Evolutionary conservation across 2,797 vertebrate species (phyloP), one percentile per base, ranked within the genome.

Genomic region (Gadopsis bispinosus): DNA sequence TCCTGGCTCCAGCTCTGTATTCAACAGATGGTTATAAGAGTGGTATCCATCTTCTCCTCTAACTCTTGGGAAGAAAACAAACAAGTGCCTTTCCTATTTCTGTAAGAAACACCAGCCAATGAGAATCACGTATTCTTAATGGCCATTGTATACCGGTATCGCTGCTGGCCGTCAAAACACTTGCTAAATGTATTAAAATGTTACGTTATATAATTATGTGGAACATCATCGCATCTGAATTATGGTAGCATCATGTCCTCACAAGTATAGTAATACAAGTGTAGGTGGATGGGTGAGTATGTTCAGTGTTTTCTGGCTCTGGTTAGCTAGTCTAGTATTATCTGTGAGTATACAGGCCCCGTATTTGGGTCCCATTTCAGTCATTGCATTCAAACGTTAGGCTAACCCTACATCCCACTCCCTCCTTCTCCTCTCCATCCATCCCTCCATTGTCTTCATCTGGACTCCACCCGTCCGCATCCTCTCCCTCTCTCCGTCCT

Each of bases 341-440:
- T 83, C 75, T 83, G 75, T 88, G 67, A 78, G 68, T 81, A 68
- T 69, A 69, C 64, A 80, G 92, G 31, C 75, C 90, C 90, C n/a
- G 2, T 66, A 79, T 78, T 58, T 75, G 91, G 90, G 90, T 89
- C 86, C 84, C 91, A 81, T 89, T 73, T 89, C 83, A 92, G 64
- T 37, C 73, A 84, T 72, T 63, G 61, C 88, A 91, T 87, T 90
- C 77, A 84, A 83, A 89, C 85, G 79, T 88, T 87, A 89, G 75
- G 79, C 91, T 94, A 90, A 94, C 80, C 63, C 82, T 85, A 84
- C 91, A 89, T 83, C 87, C 89, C 83, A 74, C 63, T 37, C 84
- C 86, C 78, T 75, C 84, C 70, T 75, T 79, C 68, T 79, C 80
- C 75, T 79, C 80, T 66, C 83, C 63, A 31, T 75, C 60, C 22